Evolutionary conservation across 2,797 vertebrate species (phyloP).

Genomic region (Sebastes taczanowskii): DNA sequence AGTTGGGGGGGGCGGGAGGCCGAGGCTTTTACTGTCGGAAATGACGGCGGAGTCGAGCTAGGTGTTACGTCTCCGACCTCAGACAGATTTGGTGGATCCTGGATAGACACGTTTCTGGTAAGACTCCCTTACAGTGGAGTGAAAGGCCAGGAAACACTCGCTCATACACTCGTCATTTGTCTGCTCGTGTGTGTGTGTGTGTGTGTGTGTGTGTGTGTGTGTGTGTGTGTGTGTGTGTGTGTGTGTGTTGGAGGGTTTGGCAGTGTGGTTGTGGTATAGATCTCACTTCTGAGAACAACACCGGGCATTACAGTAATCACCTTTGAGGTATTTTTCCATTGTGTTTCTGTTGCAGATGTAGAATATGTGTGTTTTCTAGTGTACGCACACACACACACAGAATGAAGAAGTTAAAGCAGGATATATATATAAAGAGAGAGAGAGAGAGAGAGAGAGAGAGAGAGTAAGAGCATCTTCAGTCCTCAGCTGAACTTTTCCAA

Average conservation of each 20-base stretch:
- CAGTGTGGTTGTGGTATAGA: conserved; percentile 48
- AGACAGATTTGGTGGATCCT: conserved; percentile 58
- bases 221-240: conserved; percentile 10
- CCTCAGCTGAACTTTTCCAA: conserved; percentile 50
- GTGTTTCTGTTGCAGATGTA: conserved; percentile 43
- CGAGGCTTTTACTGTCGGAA: conserved; percentile 21
- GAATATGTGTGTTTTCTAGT: neutral
- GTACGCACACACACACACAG: neutral
- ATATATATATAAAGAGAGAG: neutral
- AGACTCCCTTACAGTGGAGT: conserved; percentile 44
- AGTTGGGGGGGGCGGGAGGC: conserved; percentile 52
- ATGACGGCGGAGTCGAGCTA: conserved; percentile 38
- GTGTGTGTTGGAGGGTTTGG: conserved; percentile 40
- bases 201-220: conserved; percentile 25
- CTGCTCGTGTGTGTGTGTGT: conserved; percentile 21
- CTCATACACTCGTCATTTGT: conserved; percentile 52
- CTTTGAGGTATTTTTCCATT: conserved; percentile 36
- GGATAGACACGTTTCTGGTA: conserved; percentile 54
- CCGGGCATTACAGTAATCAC: conserved; percentile 59
- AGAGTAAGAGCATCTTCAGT: conserved; percentile 1
- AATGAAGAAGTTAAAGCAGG: neutral
- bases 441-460: neutral
- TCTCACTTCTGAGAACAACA: conserved; percentile 66
- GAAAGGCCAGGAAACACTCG: conserved; percentile 62
- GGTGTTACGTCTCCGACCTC: conserved; percentile 54